Percentiles rank a stretch among this genome's conserved stretches.
Evolutionary conservation across 2,797 vertebrate genomes (phyloP).

Genomic region (Myripristis jacobus): DNA sequence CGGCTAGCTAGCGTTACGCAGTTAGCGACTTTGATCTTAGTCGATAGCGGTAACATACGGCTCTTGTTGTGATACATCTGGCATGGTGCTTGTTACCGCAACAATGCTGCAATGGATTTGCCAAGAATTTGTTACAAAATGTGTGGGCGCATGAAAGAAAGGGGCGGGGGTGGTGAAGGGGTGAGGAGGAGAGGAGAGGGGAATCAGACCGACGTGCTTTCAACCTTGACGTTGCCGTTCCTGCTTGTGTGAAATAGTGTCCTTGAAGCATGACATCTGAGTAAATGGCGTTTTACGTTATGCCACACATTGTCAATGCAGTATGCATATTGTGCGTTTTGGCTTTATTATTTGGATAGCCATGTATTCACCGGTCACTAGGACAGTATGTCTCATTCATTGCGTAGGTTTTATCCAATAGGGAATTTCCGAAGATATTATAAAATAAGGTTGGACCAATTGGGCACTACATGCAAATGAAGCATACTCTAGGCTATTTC

Average conservation of each 20-base stretch:
- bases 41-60: constrained; percentile 5
- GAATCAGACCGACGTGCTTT: constrained; percentile 66
- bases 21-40: not conserved
- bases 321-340: constrained; percentile 38
- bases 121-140: constrained; percentile 65
- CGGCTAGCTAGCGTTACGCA: constrained; percentile 26
- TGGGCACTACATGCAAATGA: not conserved
- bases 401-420: constrained; percentile 55
- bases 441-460: constrained; percentile 17
- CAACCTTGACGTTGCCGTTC: constrained; percentile 78
- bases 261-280: constrained; percentile 79
- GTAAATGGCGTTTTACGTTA: constrained; percentile 40
- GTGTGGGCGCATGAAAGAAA: constrained; percentile 66
- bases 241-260: constrained; percentile 66
- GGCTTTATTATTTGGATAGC: constrained; percentile 29
- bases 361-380: constrained; percentile 61
- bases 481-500: not conserved
- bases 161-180: constrained; percentile 63
- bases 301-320: constrained; percentile 9
- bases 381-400: constrained; percentile 66
- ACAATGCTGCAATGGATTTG: constrained; percentile 68
- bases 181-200: constrained; percentile 32
- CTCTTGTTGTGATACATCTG: constrained; percentile 37
- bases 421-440: constrained; percentile 31
- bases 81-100: constrained; percentile 54